These are phyloP conservation scores for Eristalis pertinax DNA, from an alignment of 2,888 invertebrate genomes.

Conservation along the genomic window DNA sequence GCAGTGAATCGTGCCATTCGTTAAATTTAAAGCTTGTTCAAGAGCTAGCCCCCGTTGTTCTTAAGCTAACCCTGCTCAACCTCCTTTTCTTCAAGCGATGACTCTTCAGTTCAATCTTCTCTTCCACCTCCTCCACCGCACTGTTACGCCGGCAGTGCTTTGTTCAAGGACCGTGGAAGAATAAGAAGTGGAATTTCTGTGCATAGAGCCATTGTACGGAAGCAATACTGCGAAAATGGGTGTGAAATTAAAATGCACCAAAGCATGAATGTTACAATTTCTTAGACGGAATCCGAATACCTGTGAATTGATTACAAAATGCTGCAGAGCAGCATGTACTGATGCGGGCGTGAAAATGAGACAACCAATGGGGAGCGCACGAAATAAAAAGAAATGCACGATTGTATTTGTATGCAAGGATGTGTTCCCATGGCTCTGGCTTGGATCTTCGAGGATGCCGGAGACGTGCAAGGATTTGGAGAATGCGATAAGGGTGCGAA, in stretches of 20 bases:
- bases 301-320: constrained; percentile 36
- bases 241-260: constrained; percentile 70
- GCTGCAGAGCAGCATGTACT: constrained; percentile 16
- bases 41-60: constrained; percentile 12
- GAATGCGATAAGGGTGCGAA: background rate
- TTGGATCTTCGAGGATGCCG: background rate
- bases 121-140: background rate
- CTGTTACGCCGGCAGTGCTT: background rate
- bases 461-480: background rate
- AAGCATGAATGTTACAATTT: constrained; percentile 57
- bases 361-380: background rate
- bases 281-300: constrained; percentile 30
- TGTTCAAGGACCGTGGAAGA: constrained; percentile 21
- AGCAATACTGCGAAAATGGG: constrained; percentile 59
- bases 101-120: constrained; percentile 15
- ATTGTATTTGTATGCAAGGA: background rate
- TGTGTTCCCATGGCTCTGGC: background rate
- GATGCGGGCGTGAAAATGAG: background rate
- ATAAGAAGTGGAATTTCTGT: constrained; percentile 21
- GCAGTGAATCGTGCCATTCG: constrained; percentile 25
- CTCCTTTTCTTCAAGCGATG: background rate
- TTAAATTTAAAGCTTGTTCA: constrained; percentile 12
- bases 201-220: constrained; percentile 36
- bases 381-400: background rate
- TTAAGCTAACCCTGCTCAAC: background rate